A percentile compares a stretch with the other conserved stretches of the same genome.
Evolutionary conservation across 1,140 invertebrate genomes (phyloP).

Genomic region (Tetragonula clypearis): DNA sequence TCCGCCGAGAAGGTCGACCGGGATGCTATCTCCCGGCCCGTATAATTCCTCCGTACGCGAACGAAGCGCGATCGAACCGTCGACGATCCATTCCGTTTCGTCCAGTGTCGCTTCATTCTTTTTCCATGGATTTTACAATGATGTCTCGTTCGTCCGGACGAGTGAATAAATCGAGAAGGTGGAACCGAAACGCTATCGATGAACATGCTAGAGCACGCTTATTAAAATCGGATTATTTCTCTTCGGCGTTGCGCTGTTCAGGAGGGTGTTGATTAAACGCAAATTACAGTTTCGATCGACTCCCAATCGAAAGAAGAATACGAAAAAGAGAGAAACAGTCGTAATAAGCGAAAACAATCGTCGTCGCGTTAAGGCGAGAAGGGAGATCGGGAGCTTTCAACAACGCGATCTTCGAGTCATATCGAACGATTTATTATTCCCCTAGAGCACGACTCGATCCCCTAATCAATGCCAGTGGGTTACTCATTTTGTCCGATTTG

Average conservation of each 20-base stretch:
- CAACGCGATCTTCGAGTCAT: neutral
- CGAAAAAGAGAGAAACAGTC: neutral
- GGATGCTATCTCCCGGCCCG: neutral
- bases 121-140: neutral
- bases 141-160: neutral
- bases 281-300: neutral
- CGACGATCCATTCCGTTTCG: neutral
- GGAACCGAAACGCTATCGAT: neutral
- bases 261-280: neutral
- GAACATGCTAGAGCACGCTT: neutral
- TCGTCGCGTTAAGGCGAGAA: neutral
- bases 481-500: neutral
- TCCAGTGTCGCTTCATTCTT: neutral
- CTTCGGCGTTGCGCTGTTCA: no score
- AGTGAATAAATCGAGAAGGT: neutral
- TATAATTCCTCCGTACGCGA: neutral
- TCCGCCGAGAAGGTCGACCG: slow-evolving; percentile 18
- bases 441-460: neutral
- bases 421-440: slow-evolving; percentile 18
- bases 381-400: slow-evolving; percentile 25
- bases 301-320: neutral
- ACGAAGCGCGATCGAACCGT: no score
- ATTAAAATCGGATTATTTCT: neutral
- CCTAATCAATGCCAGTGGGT: slow-evolving; percentile 23
- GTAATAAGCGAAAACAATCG: neutral